Conservation (phyloP, 1,140 invertebrate genomes). For the Heliconius melpomene region DNA sequence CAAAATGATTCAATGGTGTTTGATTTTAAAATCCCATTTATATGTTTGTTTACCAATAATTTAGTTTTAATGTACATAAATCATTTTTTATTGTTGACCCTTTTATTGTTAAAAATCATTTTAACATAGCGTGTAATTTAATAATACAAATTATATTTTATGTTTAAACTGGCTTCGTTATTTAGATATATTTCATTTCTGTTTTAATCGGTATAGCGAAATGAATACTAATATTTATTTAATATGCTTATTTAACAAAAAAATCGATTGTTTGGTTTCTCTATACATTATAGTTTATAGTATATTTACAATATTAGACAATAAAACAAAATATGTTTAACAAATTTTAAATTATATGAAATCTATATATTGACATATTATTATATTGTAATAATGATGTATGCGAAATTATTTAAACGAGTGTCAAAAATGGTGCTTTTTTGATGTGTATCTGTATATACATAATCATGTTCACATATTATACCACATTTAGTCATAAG, state of each 20-base stretch:
- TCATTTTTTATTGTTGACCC: constrained; percentile 63
- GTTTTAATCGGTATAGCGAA: constrained; percentile 63
- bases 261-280: constrained; percentile 2
- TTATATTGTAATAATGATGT: constrained; percentile 1
- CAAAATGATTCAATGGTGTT: not conserved
- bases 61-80: constrained; percentile 72
- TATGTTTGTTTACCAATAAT: constrained; percentile 48
- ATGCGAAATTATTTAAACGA: constrained; percentile 39
- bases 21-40: constrained; percentile 20
- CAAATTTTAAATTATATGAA: not conserved
- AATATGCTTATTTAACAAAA: constrained; percentile 33
- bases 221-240: constrained; percentile 55
- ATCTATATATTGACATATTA: constrained; percentile 8
- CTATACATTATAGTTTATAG: not conserved
- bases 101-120: constrained; percentile 64
- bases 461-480: constrained; percentile 41
- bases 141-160: constrained; percentile 31
- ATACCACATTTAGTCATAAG: constrained; percentile 41
- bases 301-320: constrained; percentile 13
- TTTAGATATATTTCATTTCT: constrained; percentile 52
- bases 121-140: constrained; percentile 48
- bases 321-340: not conserved
- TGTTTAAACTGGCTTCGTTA: constrained; percentile 54
- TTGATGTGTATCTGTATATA: constrained; percentile 50
- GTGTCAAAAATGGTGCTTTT: constrained; percentile 76